Conservation (phyloP, 2,113 vertebrate genomes). For the Melozone crissalis region DNA sequence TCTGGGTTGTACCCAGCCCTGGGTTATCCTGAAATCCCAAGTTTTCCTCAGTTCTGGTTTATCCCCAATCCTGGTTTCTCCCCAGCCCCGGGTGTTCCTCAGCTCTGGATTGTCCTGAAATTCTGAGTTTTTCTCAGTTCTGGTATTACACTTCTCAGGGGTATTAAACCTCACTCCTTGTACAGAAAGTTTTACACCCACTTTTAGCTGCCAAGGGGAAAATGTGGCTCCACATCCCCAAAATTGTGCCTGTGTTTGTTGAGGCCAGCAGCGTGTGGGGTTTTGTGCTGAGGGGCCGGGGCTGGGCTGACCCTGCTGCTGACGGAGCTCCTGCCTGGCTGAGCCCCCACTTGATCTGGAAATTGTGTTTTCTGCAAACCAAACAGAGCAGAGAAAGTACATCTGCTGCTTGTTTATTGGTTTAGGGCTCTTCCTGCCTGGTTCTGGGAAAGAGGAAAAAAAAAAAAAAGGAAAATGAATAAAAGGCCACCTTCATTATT, state of each 20-base stretch:
- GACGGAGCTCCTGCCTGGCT: neutral
- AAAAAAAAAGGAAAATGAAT: neutral
- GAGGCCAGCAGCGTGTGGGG: neutral
- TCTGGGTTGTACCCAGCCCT: too few relatives aligned
- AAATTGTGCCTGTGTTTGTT: neutral
- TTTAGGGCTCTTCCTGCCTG: conserved; percentile 48
- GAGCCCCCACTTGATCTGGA: neutral
- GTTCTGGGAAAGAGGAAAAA: conserved; percentile 51
- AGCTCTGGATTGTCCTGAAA: too few relatives aligned
- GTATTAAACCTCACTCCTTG: fast-evolving
- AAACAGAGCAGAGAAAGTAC: neutral
- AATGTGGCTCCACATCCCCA: neutral
- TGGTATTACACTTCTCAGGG: too few relatives aligned
- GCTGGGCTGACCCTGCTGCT: neutral
- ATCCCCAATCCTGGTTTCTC: too few relatives aligned
- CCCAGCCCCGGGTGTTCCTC: too few relatives aligned
- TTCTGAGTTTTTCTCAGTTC: too few relatives aligned
- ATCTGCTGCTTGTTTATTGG: conserved; percentile 59
- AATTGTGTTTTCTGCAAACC: neutral
- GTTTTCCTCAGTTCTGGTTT: too few relatives aligned
- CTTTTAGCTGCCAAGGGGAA: neutral
- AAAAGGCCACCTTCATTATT: conserved; percentile 37
- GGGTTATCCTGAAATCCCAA: too few relatives aligned
- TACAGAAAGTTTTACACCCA: neutral
- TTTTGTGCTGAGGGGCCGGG: neutral